phyloP scores from a whole-genome alignment of 2,888 invertebrate genomes.

The Drosophila siamana region DNA sequence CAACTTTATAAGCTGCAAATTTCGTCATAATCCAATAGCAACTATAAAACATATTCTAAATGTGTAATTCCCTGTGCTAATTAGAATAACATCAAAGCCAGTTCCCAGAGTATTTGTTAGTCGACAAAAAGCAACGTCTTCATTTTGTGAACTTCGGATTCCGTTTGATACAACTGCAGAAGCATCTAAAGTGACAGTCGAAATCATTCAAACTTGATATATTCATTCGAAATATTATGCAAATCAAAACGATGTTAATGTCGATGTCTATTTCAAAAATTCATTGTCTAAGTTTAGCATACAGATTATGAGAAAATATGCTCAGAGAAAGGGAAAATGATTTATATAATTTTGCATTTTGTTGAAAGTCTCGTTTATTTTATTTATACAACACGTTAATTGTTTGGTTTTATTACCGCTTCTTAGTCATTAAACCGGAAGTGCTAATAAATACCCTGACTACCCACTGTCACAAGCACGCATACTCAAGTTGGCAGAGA shows the following conservation, averaged over 20 bases:
- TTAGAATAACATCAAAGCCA: background rate
- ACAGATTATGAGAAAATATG: slow-evolving; percentile 7
- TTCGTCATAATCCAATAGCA: background rate
- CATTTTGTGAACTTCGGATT: slow-evolving; percentile 4
- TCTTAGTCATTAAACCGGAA: slow-evolving; percentile 42
- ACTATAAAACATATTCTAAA: background rate
- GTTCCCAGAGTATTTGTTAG: slow-evolving; percentile 8
- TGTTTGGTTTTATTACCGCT: slow-evolving; percentile 8
- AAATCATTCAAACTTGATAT: slow-evolving; percentile 36
- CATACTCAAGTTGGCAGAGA: slow-evolving; percentile 9
- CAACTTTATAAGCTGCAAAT: background rate
- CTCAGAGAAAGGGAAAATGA: background rate
- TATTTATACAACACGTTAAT: background rate
- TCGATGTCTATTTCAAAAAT: slow-evolving; percentile 4
- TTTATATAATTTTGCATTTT: slow-evolving; percentile 3
- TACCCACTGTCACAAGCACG: slow-evolving; percentile 37
- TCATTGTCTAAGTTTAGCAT: slow-evolving; percentile 14
- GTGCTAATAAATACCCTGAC: slow-evolving; percentile 35
- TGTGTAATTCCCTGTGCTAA: background rate
- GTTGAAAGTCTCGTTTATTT: slow-evolving; percentile 21
- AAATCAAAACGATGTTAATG: slow-evolving; percentile 44
- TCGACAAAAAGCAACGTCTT: background rate
- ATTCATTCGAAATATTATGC: slow-evolving; percentile 47
- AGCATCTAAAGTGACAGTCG: slow-evolving; percentile 21
- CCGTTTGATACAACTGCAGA: slow-evolving; percentile 9